A percentile compares a stretch with the other conserved stretches of the same genome.
These are phyloP conservation scores for Periophthalmus magnuspinnatus DNA, from an alignment of 2,797 vertebrate genomes.

Conservation along the genomic window DNA sequence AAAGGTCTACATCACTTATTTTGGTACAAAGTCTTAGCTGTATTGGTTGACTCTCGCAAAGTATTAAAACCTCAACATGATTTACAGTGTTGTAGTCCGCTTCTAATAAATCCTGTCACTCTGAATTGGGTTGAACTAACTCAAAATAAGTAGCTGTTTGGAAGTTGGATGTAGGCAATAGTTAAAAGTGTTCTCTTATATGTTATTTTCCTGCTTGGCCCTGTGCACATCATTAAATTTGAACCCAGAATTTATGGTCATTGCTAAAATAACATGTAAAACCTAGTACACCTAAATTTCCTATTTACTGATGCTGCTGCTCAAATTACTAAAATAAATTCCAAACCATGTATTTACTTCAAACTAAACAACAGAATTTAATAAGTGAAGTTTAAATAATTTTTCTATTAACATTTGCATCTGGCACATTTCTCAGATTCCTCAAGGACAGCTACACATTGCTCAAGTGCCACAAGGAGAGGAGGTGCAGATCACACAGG, in stretches of 20 bases:
- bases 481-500: constrained; percentile 98
- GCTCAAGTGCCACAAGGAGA: constrained; percentile 98
- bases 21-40: constrained; percentile 2
- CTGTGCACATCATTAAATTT: constrained; percentile 36
- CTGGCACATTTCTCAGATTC: constrained; percentile 77
- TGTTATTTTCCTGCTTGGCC: constrained; percentile 40
- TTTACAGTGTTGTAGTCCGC: constrained; percentile 21
- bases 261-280: constrained; percentile 41
- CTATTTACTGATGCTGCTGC: constrained; percentile 17
- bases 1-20: neutral
- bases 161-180: constrained; percentile 27
- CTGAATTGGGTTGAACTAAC: constrained; percentile 14
- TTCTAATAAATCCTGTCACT: constrained; percentile 10
- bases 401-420: neutral
- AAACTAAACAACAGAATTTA: neutral
- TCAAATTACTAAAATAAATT: constrained; percentile 13
- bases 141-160: constrained; percentile 19
- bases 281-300: constrained; percentile 23
- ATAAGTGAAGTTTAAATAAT: neutral
- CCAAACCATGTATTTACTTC: neutral
- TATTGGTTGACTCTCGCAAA: constrained; percentile 2
- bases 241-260: constrained; percentile 48
- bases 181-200: constrained; percentile 27
- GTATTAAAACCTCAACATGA: constrained; percentile 11
- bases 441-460: constrained; percentile 97